phyloP scores from a whole-genome alignment of 2,888 invertebrate genomes.

The Morpho deidamia region DNA sequence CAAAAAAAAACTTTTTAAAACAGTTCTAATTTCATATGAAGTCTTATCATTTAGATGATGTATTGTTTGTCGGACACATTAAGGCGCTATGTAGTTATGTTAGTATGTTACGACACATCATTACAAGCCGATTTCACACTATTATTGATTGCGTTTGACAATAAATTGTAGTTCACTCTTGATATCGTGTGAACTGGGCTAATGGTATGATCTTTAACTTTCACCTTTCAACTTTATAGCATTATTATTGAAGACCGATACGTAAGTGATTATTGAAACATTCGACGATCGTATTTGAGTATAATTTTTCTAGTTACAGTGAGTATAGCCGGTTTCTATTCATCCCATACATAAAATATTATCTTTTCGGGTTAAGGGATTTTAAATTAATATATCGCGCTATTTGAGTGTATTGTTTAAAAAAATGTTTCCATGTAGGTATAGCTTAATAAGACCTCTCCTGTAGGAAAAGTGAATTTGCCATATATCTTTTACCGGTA shows the following conservation, averaged over 20 bases:
- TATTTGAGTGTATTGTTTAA: no score
- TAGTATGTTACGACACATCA: conserved; percentile 57
- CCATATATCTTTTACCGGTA: no score
- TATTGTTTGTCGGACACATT: conserved; percentile 50
- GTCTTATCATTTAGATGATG: conserved; percentile 43
- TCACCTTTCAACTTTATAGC: conserved; percentile 25
- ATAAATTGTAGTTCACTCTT: conserved; percentile 47
- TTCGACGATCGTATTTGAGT: no score
- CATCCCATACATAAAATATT: no score
- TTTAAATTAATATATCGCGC: no score
- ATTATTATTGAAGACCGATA: conserved; percentile 5
- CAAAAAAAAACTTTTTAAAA: conserved; percentile 3
- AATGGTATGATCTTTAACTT: conserved; percentile 31
- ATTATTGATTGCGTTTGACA: conserved; percentile 62
- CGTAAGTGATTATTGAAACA: background rate
- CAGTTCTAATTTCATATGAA: conserved; percentile 13
- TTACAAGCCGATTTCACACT: conserved; percentile 54
- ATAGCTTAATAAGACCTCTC: no score
- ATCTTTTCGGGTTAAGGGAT: no score
- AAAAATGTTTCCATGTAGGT: no score
- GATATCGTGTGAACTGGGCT: conserved; percentile 48
- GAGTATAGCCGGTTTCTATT: no score
- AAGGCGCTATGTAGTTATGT: conserved; percentile 56
- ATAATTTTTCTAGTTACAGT: no score
- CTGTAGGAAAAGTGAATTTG: no score